Base-by-base conservation (phyloP, 2,113 vertebrate species). In the Tiliqua scincoides region DNA sequence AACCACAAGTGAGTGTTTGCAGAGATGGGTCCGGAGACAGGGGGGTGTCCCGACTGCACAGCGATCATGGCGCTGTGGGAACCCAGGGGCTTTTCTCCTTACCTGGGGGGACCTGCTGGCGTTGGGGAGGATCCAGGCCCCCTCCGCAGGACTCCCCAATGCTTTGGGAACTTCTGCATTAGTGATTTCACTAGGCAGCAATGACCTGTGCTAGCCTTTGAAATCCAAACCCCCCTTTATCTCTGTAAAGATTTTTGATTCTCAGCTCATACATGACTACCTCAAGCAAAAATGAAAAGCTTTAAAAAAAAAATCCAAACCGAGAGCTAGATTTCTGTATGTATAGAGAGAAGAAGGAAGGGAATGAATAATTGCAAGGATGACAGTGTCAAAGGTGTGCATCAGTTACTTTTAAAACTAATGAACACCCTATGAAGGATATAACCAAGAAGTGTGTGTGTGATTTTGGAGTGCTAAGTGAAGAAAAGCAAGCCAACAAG, bases 101-200 rank as follows among this genome's bases (percentile, higher is more conserved):
- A n/a, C n/a, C n/a, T n/a, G n/a, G n/a, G n/a, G n/a, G n/a, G n/a
- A n/a, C n/a, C n/a, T n/a, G n/a, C n/a, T n/a, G n/a, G n/a, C n/a
- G n/a, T n/a, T n/a, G n/a, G n/a, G n/a, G n/a, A n/a, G n/a, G n/a
- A n/a, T n/a, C n/a, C n/a, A n/a, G n/a, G n/a, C n/a, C 40, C 35
- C 61, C 83, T 48, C 0, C 0, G 14, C 0, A 0, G 10, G 30
- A 43, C 35, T n/a, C n/a, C n/a, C n/a, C n/a, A n/a, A n/a, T 37
- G n/a, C 37, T 68, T 8, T 54, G 12, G 52, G 52, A 54, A 57
- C 10, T 5, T 43, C 27, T 6, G 4, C 43, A 84, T 1, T 25
- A 17, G 70, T 37, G 20, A 40, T 48, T 71, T 11, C 63, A 81
- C 81, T 52, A 27, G 23, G 20, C 86, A 25, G 59, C 18, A 61